phyloP scores from a whole-genome alignment of 2,113 vertebrate species.

The Anarhynchus alexandrinus region DNA sequence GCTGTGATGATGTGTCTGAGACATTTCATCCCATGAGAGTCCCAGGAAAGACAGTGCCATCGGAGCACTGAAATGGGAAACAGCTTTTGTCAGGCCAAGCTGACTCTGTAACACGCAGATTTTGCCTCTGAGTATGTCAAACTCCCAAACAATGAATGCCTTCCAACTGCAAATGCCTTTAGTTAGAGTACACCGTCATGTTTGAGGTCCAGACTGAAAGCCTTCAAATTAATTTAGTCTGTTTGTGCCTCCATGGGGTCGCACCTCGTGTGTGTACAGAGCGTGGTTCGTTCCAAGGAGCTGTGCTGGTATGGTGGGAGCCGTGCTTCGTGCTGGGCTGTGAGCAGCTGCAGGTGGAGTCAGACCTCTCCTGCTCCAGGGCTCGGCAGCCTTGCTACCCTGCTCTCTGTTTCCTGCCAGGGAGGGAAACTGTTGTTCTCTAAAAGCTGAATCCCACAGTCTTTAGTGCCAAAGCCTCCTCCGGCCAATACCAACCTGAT shows the following conservation, averaged over 20 bases:
- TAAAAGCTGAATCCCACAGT: neutral
- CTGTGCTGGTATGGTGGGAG: neutral
- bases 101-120: rapidly evolving
- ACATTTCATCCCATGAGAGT: neutral
- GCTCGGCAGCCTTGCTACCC: neutral
- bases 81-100: neutral
- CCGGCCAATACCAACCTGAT: neutral
- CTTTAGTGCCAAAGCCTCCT: neutral
- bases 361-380: rapidly evolving
- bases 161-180: neutral
- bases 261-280: rapidly evolving
- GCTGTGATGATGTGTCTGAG: neutral
- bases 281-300: rapidly evolving
- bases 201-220: neutral
- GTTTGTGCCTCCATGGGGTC: rapidly evolving
- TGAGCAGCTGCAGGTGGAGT: neutral
- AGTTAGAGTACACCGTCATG: rapidly evolving
- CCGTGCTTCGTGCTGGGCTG: rapidly evolving
- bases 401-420: neutral
- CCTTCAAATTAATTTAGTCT: neutral
- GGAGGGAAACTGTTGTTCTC: neutral
- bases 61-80: neutral
- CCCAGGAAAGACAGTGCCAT: neutral
- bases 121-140: neutral
- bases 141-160: neutral